Evolutionary conservation across 2,113 vertebrate species (phyloP).

Genomic region (Erythrocercus mccallii): DNA sequence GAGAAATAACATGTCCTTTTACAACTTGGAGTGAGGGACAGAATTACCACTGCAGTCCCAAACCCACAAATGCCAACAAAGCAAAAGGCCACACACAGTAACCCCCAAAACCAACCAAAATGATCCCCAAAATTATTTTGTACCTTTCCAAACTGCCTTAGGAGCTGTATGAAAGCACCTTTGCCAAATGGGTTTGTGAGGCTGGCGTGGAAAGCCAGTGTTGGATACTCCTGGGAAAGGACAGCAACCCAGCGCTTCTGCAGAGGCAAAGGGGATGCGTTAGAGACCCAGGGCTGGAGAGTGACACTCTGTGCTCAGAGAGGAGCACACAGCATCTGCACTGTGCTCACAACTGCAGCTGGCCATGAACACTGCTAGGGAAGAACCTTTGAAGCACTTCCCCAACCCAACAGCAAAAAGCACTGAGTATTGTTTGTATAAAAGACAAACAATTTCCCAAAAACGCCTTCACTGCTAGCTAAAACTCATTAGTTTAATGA

Average conservation of each 20-base stretch:
- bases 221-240: constrained; percentile 92
- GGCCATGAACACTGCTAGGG: background rate
- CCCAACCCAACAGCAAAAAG: constrained; percentile 27
- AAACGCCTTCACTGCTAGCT: constrained; percentile 44
- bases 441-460: constrained; percentile 42
- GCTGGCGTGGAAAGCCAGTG: constrained; percentile 95
- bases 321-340: background rate
- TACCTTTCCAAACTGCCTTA: constrained; percentile 98
- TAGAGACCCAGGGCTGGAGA: background rate
- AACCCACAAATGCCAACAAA: background rate
- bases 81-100: background rate
- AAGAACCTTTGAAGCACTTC: constrained; percentile 45
- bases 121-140: background rate
- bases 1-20: background rate
- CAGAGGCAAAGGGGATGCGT: background rate
- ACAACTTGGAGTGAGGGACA: background rate
- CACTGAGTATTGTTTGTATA: constrained; percentile 30
- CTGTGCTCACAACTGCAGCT: background rate
- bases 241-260: constrained; percentile 96
- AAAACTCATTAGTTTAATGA: constrained; percentile 47
- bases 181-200: constrained; percentile 98
- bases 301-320: background rate
- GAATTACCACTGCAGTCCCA: background rate
- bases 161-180: constrained; percentile 95
- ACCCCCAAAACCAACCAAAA: background rate